These are phyloP conservation scores for Plebejus melissa DNA, from an alignment of 2,888 invertebrate genomes.

Conservation along the genomic window DNA sequence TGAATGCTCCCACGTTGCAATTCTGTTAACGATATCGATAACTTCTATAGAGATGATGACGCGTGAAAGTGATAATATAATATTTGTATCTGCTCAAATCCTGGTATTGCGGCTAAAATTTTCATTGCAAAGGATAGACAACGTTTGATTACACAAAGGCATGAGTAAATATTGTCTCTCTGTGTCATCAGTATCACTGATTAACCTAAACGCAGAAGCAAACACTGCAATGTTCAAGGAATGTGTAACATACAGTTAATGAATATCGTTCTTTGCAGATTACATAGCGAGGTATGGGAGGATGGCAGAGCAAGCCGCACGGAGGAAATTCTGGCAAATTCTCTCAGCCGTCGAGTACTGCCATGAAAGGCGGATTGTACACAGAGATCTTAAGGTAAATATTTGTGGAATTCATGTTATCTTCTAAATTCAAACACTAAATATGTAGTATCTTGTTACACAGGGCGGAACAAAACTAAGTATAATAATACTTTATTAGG, in stretches of 20 bases:
- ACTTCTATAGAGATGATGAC: neutral
- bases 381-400: slow-evolving; percentile 94
- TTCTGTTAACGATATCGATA: neutral
- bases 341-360: slow-evolving; percentile 98
- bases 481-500: no score
- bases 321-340: slow-evolving; percentile 97
- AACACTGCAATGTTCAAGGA: neutral
- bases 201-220: slow-evolving; percentile 1
- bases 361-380: slow-evolving; percentile 95
- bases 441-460: neutral
- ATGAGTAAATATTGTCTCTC: neutral
- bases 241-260: neutral
- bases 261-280: slow-evolving; percentile 75
- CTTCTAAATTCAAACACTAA: neutral
- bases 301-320: slow-evolving; percentile 94
- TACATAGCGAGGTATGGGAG: slow-evolving; percentile 96
- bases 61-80: neutral
- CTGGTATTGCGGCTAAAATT: neutral
- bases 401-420: slow-evolving; percentile 32
- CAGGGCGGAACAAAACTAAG: no score
- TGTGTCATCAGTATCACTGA: neutral
- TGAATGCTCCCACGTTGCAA: neutral
- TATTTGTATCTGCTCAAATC: neutral
- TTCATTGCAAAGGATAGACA: neutral
- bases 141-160: neutral